A percentile compares a stretch with the other conserved stretches of the same genome.
Conservation (phyloP, 2,113 vertebrate species). For the Phainopepla nitens region DNA sequence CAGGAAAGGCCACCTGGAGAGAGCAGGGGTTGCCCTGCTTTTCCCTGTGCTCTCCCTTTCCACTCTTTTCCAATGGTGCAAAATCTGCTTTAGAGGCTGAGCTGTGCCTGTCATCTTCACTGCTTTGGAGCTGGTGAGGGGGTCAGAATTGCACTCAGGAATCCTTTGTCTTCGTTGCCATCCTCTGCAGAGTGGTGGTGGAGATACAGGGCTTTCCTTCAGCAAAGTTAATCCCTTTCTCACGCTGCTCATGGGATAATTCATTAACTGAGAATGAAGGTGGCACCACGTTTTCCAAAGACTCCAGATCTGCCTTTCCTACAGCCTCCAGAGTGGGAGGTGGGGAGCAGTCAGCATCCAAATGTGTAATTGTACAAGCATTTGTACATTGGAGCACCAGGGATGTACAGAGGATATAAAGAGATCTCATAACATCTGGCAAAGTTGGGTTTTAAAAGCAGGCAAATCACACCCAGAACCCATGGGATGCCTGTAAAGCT, state of each 20-base stretch:
- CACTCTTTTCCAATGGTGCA: not conserved
- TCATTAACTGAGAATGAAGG: not conserved
- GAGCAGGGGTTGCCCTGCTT: not conserved
- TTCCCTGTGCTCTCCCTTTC: not conserved
- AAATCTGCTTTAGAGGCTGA: not conserved
- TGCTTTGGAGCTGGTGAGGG: not conserved
- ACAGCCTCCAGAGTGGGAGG: not conserved
- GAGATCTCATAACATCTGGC: not conserved
- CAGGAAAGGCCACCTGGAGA: not conserved
- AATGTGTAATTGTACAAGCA: not conserved
- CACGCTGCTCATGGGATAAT: not conserved
- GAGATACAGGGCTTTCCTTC: not conserved
- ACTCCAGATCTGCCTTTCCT: not conserved
- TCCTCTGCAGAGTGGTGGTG: not conserved
- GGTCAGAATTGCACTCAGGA: not conserved
- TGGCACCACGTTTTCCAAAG: not conserved
- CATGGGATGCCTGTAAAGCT: not conserved
- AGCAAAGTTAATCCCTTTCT: not conserved
- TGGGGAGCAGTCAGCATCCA: not conserved
- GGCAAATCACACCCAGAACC: not conserved
- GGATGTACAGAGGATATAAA: not conserved
- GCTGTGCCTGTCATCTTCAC: not conserved
- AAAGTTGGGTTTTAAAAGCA: not conserved
- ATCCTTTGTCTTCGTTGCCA: not conserved
- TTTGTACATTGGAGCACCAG: accelerated